phyloP scores from a whole-genome alignment of 30 jellyfish, hydroid and myxozoan species.

The Aurelia aurita region DNA sequence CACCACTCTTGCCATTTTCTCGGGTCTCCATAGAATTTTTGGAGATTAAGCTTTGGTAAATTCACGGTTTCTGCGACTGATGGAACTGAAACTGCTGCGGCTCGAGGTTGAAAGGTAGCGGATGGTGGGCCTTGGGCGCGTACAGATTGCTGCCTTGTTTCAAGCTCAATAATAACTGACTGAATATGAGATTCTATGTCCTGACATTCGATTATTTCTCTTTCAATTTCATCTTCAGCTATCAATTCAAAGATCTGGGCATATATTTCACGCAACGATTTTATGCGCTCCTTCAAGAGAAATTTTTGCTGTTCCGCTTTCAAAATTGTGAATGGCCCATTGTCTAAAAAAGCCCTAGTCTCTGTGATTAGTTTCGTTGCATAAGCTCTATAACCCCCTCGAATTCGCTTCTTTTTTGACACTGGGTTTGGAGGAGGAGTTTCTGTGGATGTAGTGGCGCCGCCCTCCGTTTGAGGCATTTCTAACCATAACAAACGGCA shows the following conservation, averaged over 20 bases:
- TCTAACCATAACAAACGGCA: no score
- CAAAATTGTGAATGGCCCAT: neutral
- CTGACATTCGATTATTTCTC: no score
- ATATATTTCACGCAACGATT: neutral
- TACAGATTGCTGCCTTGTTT: neutral
- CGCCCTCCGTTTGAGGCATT: constrained; percentile 9
- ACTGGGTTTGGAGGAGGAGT: neutral
- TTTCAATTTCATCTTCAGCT: no score
- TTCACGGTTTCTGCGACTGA: no score
- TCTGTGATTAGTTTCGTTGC: neutral
- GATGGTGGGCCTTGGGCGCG: neutral
- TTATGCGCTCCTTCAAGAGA: neutral
- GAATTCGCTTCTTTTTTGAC: constrained; percentile 1
- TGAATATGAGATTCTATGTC: no score
- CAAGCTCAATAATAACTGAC: no score
- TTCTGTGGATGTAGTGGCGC: constrained; percentile 13
- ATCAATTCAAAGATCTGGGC: constrained; percentile 1
- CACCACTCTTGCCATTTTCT: constrained; percentile 57
- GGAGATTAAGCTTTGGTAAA: constrained; percentile 15
- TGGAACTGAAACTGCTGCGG: neutral
- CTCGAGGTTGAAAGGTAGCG: neutral
- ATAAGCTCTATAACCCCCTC: constrained; percentile 2
- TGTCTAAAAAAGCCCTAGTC: neutral
- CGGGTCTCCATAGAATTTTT: constrained; percentile 36
- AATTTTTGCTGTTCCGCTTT: neutral